A percentile compares a stretch with the other conserved stretches of the same genome.
These are phyloP conservation scores for Probosciger aterrimus DNA, from an alignment of 2,113 vertebrate genomes.

Conservation along the genomic window DNA sequence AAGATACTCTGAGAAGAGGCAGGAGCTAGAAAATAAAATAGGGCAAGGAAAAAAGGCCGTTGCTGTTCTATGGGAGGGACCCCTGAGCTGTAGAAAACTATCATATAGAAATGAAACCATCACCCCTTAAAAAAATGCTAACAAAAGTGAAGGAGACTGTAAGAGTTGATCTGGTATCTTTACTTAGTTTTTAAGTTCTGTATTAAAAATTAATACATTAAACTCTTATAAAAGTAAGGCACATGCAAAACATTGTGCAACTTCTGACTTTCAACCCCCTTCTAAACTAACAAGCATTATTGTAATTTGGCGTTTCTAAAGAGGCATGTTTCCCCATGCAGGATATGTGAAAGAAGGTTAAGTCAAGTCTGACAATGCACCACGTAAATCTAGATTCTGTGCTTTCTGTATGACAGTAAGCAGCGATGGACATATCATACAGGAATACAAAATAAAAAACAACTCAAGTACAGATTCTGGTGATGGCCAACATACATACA, in stretches of 20 bases:
- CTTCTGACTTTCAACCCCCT: slow-evolving; percentile 29
- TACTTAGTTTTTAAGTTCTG: slow-evolving; percentile 47
- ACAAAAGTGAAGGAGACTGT: not conserved
- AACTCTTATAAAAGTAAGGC: slow-evolving; percentile 74
- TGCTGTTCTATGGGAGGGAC: not conserved
- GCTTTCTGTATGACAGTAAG: slow-evolving; percentile 12
- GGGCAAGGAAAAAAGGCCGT: not conserved
- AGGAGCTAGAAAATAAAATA: not conserved
- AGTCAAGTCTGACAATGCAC: not conserved
- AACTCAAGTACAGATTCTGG: slow-evolving; percentile 22
- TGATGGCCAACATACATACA: not conserved
- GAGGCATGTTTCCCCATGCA: slow-evolving; percentile 47
- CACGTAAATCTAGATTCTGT: not conserved
- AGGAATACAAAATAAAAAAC: not conserved
- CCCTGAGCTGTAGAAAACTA: accelerated
- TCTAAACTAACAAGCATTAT: slow-evolving; percentile 48
- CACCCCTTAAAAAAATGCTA: not conserved
- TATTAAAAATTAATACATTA: slow-evolving; percentile 66
- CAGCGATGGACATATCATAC: not conserved
- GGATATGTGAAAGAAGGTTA: slow-evolving; percentile 26
- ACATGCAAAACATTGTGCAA: slow-evolving; percentile 73
- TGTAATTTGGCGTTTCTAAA: slow-evolving; percentile 53
- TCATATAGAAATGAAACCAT: not conserved
- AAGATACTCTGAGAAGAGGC: not conserved
- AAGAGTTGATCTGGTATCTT: not conserved